Conservation (phyloP, 2,797 vertebrate species). For the Trachurus trachurus region DNA sequence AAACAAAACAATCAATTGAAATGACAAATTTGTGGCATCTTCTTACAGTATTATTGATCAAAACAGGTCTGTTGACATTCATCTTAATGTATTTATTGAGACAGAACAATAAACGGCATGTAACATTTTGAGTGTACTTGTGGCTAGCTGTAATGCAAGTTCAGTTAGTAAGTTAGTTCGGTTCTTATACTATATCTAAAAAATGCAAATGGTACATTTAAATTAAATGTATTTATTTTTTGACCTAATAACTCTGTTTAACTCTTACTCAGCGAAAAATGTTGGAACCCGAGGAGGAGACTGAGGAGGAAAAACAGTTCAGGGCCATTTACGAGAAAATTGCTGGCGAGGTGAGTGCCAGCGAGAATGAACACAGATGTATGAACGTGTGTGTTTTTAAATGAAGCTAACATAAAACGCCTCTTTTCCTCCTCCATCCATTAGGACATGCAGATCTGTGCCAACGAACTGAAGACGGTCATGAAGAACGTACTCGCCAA, state of each 20-base stretch:
- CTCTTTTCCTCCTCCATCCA: constrained; percentile 16
- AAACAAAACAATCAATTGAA: background rate
- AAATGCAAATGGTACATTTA: background rate
- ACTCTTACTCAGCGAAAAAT: constrained; percentile 75
- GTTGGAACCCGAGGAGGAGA: constrained; percentile 79
- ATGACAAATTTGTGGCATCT: background rate
- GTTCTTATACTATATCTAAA: too few species aligned
- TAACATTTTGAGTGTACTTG: background rate
- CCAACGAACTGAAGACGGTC: constrained; percentile 92
- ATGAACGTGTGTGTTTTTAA: background rate
- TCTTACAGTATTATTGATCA: background rate
- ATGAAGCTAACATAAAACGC: background rate
- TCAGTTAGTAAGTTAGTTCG: too few species aligned
- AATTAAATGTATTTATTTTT: background rate
- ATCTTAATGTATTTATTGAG: background rate
- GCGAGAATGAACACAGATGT: background rate
- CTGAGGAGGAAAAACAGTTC: constrained; percentile 93
- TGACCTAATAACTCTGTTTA: too few species aligned
- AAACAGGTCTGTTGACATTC: background rate
- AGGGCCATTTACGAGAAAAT: constrained; percentile 93
- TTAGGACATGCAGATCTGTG: constrained; percentile 97
- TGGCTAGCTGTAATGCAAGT: too few species aligned
- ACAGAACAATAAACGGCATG: background rate
- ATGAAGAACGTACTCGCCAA: constrained; percentile 92
- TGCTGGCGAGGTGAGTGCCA: constrained; percentile 91